Percentiles rank a stretch among this genome's conserved stretches.
Evolutionary conservation across 1,140 invertebrate species (phyloP).

Genomic region (Nylanderia fulva): DNA sequence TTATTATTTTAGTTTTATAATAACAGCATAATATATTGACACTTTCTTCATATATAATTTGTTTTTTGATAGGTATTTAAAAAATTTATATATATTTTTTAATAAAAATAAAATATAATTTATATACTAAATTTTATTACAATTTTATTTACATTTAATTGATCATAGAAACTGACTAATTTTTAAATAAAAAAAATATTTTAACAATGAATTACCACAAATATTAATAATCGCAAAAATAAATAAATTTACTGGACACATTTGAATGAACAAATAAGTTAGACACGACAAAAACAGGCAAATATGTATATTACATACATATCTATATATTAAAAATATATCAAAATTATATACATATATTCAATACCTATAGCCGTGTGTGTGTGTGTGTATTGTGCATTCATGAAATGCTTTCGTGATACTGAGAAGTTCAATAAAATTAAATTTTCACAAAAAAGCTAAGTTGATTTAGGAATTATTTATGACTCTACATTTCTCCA

Average conservation of each 20-base stretch:
- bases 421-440: constrained; percentile 25
- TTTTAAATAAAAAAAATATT: neutral
- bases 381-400: no score
- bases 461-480: constrained; percentile 3
- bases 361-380: neutral
- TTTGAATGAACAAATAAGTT: neutral
- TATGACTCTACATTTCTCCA: neutral
- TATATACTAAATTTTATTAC: no score
- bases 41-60: no score
- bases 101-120: no score
- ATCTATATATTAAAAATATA: neutral
- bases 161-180: neutral
- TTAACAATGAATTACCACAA: no score
- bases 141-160: no score
- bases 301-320: no score
- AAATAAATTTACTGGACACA: neutral
- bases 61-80: no score
- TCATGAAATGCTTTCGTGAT: neutral
- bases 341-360: no score
- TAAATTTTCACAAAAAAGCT: constrained; percentile 22
- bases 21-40: no score
- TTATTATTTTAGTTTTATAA: no score
- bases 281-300: constrained; percentile 19
- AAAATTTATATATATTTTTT: no score
- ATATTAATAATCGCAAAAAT: neutral